phyloP scores from a whole-genome alignment of 92 coral and sea anemone species.

The Isaurus tuberculatus region DNA sequence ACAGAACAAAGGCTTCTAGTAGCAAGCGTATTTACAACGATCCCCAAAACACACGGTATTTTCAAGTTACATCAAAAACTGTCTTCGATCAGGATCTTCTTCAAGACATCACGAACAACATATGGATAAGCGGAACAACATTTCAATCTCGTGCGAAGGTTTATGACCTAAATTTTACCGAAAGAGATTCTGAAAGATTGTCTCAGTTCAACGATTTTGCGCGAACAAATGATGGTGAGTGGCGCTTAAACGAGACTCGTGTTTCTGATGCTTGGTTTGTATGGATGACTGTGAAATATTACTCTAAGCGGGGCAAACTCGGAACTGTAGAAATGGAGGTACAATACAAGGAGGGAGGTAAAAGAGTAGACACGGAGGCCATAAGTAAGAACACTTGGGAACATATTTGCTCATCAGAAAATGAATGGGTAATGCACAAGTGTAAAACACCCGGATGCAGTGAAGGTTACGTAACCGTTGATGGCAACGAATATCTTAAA shows the following conservation, averaged over 20 bases:
- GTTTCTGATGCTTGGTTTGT: not conserved
- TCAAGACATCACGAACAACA: conserved; percentile 36
- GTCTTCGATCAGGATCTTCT: not conserved
- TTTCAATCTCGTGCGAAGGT: conserved; percentile 38
- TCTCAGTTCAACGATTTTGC: not conserved
- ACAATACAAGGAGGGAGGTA: not conserved
- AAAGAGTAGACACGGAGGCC: conserved; percentile 22
- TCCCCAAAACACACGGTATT: not conserved
- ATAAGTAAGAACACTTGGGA: conserved; percentile 53
- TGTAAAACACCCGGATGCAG: conserved; percentile 47
- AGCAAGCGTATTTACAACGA: too few relatives aligned
- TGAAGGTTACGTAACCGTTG: conserved; percentile 60
- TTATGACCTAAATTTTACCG: too few relatives aligned
- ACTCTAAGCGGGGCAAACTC: conserved; percentile 3
- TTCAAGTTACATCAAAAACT: conserved; percentile 37
- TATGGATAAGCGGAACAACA: conserved; percentile 47
- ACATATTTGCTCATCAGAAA: conserved; percentile 42
- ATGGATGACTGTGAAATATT: conserved; percentile 22
- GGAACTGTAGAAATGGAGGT: not conserved
- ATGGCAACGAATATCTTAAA: conserved; percentile 56
- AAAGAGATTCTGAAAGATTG: conserved; percentile 16
- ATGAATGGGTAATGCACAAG: conserved; percentile 56
- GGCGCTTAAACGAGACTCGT: conserved; percentile 20
- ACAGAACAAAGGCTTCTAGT: too few relatives aligned
- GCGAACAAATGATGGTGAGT: not conserved